A percentile compares a stretch with the other conserved stretches of the same genome.
Evolutionary conservation across 1,140 invertebrate genomes (phyloP).

Genomic region (Zaprionus lachaisei): DNA sequence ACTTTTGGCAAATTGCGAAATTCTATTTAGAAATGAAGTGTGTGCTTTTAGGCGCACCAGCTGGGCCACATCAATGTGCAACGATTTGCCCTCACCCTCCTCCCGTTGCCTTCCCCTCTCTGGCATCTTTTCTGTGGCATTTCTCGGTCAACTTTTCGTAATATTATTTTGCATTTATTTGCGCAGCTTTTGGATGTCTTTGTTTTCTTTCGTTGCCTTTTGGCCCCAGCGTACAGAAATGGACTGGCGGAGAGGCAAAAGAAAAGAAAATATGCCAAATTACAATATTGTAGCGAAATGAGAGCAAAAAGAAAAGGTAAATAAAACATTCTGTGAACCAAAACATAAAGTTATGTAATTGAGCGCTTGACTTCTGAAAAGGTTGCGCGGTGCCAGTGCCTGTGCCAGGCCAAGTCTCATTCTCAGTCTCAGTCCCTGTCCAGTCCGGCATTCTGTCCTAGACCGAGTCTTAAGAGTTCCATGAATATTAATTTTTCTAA

Average conservation of each 20-base stretch:
- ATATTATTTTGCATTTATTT: slow-evolving; percentile 81
- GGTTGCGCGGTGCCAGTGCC: not conserved
- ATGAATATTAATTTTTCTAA: slow-evolving; percentile 53
- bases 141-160: slow-evolving; percentile 76
- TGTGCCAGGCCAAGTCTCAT: not conserved
- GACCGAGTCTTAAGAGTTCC: slow-evolving; percentile 28
- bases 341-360: slow-evolving; percentile 64
- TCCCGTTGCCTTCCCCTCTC: not conserved
- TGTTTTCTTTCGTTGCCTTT: slow-evolving; percentile 64
- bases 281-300: slow-evolving; percentile 59
- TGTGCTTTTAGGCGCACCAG: slow-evolving; percentile 61
- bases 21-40: slow-evolving; percentile 78
- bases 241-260: not conserved
- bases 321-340: slow-evolving; percentile 50
- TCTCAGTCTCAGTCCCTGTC: not conserved
- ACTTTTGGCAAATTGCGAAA: slow-evolving; percentile 66
- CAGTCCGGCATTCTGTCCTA: not conserved
- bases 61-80: slow-evolving; percentile 50
- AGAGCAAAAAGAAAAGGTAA: slow-evolving; percentile 50
- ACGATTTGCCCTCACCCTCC: slow-evolving; percentile 33
- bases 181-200: slow-evolving; percentile 57
- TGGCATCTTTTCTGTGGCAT: slow-evolving; percentile 8
- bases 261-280: slow-evolving; percentile 55
- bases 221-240: slow-evolving; percentile 8
- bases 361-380: slow-evolving; percentile 59